phyloP scores from a whole-genome alignment of 2,113 vertebrate genomes.

The Lonchura striata region DNA sequence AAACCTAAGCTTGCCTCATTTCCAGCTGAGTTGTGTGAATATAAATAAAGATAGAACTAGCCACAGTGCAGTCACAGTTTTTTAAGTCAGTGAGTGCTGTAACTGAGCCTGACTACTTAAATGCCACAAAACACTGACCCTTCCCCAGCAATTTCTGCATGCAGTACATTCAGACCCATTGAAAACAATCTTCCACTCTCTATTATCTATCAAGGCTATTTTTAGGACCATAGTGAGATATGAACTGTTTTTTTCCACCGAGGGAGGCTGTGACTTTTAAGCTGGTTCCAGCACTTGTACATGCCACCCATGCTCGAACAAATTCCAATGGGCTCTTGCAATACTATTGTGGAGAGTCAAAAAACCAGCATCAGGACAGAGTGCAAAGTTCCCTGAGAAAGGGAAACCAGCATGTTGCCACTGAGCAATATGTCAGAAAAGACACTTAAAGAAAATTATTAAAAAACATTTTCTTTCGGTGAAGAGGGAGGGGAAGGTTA shows the following conservation, averaged over 20 bases:
- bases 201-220: slow-evolving; percentile 54
- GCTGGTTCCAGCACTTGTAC: background rate
- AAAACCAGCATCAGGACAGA: background rate
- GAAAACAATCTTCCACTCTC: slow-evolving; percentile 26
- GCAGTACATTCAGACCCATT: slow-evolving; percentile 41
- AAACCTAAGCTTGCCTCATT: background rate
- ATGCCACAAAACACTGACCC: background rate
- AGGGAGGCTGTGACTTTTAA: background rate
- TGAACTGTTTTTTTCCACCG: background rate
- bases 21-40: background rate
- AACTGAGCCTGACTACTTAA: background rate
- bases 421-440: background rate
- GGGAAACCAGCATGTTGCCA: background rate
- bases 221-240: slow-evolving; percentile 39
- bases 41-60: background rate
- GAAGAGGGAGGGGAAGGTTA: background rate
- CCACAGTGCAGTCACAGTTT: background rate
- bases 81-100: accelerated
- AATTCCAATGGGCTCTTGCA: slow-evolving; percentile 35
- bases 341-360: background rate
- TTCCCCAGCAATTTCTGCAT: background rate
- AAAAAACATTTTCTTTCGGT: background rate
- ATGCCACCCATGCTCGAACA: background rate
- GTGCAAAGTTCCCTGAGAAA: background rate
- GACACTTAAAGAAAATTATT: background rate